Evolutionary conservation across 2,888 invertebrate genomes (phyloP), one percentile per base, ranked within the genome.

Genomic region (Aproaerema taeniolella): DNA sequence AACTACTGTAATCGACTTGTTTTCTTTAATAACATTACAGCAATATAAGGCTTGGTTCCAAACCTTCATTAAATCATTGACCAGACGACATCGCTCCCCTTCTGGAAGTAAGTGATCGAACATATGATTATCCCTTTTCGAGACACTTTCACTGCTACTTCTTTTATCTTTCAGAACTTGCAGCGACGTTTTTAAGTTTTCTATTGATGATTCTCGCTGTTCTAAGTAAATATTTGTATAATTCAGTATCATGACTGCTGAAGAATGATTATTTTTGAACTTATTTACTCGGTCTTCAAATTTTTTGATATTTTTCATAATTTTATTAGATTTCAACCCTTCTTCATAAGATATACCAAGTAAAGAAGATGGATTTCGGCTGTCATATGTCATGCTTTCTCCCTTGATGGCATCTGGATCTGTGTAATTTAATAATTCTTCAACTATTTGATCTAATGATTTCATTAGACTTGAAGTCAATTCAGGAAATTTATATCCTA

Each of bases 21-120:
- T 20, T 8, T 20, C 8, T 20, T 4, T 6, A 20, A 20, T 15
- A 2, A 43, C 42, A 7, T 12, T 16, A 11, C 37, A 25, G 2
- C 25, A n/a, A 14, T 28, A 24, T 39, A 64, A 43, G 8, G 61
- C 54, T 20, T 24, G 31, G 13, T 53, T 43, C 69, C 69, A 69
- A 25, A 58, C 38, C 2, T 45, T 48, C 2, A 60, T 12, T 31
- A 68, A 47, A 10, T 47, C 42, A 13, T 64, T 58, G 0, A 66
- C 56, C 2, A 68, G 61, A 16, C 50, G 55, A 41, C 49, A 51
- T 13, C 69, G 59, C 13, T 55, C 48, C 2, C 42, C 9, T 32
- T 45, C 42, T 1, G 67, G 65, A 3, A 69, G 46, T 28, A 55
- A 48, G 39, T 69, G 69, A 40, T 55, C 59, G 15, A 69, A 69